Conservation (phyloP, 2,797 vertebrate species). For the Tragelaphus oryx region DNA sequence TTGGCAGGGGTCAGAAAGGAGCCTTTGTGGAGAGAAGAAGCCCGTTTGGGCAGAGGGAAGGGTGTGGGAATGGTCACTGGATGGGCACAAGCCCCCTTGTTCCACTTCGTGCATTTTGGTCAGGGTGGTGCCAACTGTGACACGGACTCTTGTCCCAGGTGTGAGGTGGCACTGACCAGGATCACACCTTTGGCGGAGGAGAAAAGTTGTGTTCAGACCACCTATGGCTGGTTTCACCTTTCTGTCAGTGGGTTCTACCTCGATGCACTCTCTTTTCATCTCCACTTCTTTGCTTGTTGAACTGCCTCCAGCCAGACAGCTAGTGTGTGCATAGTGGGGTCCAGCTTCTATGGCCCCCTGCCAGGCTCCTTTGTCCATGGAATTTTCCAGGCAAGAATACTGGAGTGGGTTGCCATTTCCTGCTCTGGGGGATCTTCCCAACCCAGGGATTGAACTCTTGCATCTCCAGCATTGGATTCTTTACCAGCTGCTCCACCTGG, state of each 20-base stretch:
- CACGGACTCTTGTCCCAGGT: not conserved
- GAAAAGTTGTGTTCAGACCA: fast-evolving
- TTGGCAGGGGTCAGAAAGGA: not conserved
- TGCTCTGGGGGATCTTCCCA: not conserved
- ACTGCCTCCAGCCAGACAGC: not conserved
- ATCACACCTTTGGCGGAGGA: not conserved
- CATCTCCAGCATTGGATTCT: not conserved
- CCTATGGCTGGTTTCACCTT: not conserved
- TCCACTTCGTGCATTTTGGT: not conserved
- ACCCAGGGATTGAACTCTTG: not conserved
- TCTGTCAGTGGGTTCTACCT: not conserved
- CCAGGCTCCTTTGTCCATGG: not conserved
- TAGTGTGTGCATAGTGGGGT: not conserved
- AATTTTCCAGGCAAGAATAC: not conserved
- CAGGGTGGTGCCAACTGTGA: fast-evolving
- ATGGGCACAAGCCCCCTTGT: fast-evolving
- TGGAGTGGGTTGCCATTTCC: not conserved
- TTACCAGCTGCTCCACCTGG: not conserved
- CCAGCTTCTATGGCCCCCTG: not conserved
- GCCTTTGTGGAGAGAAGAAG: not conserved
- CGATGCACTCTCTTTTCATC: not conserved
- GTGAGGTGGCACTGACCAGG: not conserved
- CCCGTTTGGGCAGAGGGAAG: fast-evolving
- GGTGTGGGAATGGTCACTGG: not conserved
- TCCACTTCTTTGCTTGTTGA: not conserved